Percentiles rank a stretch among this genome's conserved stretches.
These are phyloP conservation scores for Drosophila kepulauana DNA, from an alignment of 1,140 invertebrate genomes.

Conservation along the genomic window DNA sequence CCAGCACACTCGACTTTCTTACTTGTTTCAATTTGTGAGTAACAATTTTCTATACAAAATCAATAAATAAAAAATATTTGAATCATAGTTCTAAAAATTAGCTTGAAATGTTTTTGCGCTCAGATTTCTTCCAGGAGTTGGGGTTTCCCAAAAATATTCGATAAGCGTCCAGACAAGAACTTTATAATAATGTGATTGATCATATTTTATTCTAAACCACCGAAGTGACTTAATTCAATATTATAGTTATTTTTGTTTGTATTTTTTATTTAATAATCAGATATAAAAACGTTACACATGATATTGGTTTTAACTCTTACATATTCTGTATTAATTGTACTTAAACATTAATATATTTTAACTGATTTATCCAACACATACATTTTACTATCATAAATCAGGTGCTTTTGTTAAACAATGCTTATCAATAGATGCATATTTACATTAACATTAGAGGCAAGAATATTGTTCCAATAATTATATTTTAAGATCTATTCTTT, in stretches of 20 bases:
- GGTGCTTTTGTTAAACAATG: slow-evolving; percentile 19
- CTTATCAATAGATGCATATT: slow-evolving; percentile 23
- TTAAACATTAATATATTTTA: slow-evolving; percentile 21
- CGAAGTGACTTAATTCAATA: too few species aligned
- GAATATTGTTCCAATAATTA: slow-evolving; percentile 28
- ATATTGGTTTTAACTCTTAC: slow-evolving; percentile 22
- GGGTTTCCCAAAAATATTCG: too few species aligned
- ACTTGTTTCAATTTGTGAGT: too few species aligned
- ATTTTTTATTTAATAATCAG: slow-evolving; percentile 31
- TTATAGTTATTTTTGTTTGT: slow-evolving; percentile 25
- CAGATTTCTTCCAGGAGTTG: too few species aligned
- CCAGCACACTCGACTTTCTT: too few species aligned
- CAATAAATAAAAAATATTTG: too few species aligned
- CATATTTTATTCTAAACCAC: too few species aligned
- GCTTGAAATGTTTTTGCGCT: too few species aligned
- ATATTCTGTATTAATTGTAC: neutral
- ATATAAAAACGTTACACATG: slow-evolving; percentile 33
- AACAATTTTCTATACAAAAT: too few species aligned
- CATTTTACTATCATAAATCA: slow-evolving; percentile 30
- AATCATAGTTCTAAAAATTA: too few species aligned
- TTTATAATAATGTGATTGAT: too few species aligned
- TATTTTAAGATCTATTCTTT: neutral
- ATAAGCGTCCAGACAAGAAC: too few species aligned
- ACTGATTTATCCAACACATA: slow-evolving; percentile 20
- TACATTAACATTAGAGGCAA: slow-evolving; percentile 10